Evolutionary conservation across 2,888 invertebrate genomes (phyloP).

Genomic region (Synergus japonicus): DNA sequence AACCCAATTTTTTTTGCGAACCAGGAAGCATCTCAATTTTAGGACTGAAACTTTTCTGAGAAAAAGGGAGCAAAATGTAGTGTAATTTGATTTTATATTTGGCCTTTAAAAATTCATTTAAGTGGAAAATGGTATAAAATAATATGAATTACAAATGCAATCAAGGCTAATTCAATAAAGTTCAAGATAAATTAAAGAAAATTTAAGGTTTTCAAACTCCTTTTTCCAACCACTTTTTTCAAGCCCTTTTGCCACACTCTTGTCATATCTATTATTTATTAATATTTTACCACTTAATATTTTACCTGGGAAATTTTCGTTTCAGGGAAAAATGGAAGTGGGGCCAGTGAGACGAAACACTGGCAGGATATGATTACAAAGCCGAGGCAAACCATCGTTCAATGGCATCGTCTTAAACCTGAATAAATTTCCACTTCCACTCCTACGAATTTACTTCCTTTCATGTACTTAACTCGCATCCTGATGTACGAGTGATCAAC

Average conservation of each 20-base stretch:
- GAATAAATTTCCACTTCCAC: constrained; percentile 81
- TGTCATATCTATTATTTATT: too few relatives aligned
- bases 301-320: constrained; percentile 41
- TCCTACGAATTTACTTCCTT: not conserved
- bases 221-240: too few relatives aligned
- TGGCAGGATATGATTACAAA: constrained; percentile 99
- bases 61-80: not conserved
- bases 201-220: too few relatives aligned
- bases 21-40: not conserved
- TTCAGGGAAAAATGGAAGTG: constrained; percentile 94
- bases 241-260: too few relatives aligned
- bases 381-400: constrained; percentile 95
- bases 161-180: too few relatives aligned
- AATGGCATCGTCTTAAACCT: constrained; percentile 98
- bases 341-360: constrained; percentile 96
- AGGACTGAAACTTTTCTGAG: not conserved
- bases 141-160: too few relatives aligned
- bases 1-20: too few relatives aligned
- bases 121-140: too few relatives aligned
- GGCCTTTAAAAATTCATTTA: too few relatives aligned
- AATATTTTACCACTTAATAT: not conserved
- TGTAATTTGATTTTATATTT: not conserved
- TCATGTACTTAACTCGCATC: constrained; percentile 21
- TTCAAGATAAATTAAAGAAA: too few relatives aligned
- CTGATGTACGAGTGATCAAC: constrained; percentile 19